Evolutionary conservation across 2,113 vertebrate species (phyloP), one percentile per base, ranked within the genome.

Genomic region (Perca schrenkii): DNA sequence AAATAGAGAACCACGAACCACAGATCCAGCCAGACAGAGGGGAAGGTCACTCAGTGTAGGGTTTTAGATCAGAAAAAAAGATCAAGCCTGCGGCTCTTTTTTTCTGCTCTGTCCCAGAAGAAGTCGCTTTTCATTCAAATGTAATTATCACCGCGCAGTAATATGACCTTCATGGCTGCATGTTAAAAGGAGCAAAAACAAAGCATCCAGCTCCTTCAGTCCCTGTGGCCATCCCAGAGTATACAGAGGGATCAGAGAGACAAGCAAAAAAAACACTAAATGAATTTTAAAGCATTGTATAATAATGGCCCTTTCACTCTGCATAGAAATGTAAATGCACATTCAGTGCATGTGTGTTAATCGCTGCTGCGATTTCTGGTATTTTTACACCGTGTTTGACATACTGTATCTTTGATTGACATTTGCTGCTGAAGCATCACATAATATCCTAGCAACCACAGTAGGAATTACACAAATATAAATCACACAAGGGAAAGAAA

Each of bases 161-260:
- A 94, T 92, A 88, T 93, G 93, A 95, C 94, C 94, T 94, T 95
- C 93, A 93, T 89, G 89, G 90, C 90, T 88, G 91, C 88, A 90
- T 90, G 87, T 90, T 93, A 91, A 92, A 92, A 94, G 89, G 80
- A 93, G 92, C 74, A 78, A 88, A 90, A 92, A 89, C 89, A 93
- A 92, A 92, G 89, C 89, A 90, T 92, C 89, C 85, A 88, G 89
- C 82, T 90, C 78, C 74, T 84, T 83, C 73, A 62, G 85, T 91
- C 90, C 91, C 91, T 80, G 82, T 88, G 85, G 92, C 91, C 87
- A 88, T 89, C 88, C 86, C 80, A 82, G 61, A 63, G 86, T 86
- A 90, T 62, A 93, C 87, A 91, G 93, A 91, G 82, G 89, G 84
- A 93, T 92, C 88, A 90, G 53, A 91, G 83, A 92, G 86, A 82